These are phyloP conservation scores for Lottia gigantea DNA, from an alignment of 2,888 invertebrate species.

Conservation along the genomic window DNA sequence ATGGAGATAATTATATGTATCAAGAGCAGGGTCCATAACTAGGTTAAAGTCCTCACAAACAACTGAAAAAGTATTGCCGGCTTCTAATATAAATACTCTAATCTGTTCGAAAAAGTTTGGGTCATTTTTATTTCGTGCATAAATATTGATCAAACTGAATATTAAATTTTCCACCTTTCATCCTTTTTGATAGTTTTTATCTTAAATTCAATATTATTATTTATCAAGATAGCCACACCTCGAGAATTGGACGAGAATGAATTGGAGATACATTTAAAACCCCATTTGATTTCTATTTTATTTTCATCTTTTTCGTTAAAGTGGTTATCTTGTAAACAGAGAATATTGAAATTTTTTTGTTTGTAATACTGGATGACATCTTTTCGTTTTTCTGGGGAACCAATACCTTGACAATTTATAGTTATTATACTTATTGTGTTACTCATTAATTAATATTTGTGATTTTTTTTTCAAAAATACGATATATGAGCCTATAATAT, in stretches of 20 bases:
- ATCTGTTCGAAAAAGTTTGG: neutral
- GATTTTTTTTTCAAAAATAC: no score
- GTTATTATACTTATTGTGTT: constrained; percentile 1
- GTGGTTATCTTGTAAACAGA: no score
- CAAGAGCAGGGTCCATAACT: no score
- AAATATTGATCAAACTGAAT: neutral
- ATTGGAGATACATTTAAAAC: neutral
- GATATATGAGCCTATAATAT: no score
- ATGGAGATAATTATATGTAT: no score
- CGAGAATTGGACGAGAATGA: neutral
- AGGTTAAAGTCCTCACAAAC: no score
- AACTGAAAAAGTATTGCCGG: no score
- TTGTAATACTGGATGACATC: neutral
- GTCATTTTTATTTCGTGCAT: neutral
- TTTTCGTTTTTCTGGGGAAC: neutral
- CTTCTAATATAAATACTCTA: no score
- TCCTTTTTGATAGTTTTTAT: neutral
- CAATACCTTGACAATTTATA: constrained; percentile 4
- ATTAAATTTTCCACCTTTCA: neutral
- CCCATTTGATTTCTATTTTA: neutral
- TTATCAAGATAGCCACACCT: neutral
- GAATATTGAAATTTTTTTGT: neutral
- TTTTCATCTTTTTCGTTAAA: neutral
- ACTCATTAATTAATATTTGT: neutral
- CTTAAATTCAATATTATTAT: neutral